Percentiles rank a stretch among this genome's conserved stretches.
Evolutionary conservation across 2,888 invertebrate species (phyloP).

Genomic region (Acanthococcus lagerstroemiae): DNA sequence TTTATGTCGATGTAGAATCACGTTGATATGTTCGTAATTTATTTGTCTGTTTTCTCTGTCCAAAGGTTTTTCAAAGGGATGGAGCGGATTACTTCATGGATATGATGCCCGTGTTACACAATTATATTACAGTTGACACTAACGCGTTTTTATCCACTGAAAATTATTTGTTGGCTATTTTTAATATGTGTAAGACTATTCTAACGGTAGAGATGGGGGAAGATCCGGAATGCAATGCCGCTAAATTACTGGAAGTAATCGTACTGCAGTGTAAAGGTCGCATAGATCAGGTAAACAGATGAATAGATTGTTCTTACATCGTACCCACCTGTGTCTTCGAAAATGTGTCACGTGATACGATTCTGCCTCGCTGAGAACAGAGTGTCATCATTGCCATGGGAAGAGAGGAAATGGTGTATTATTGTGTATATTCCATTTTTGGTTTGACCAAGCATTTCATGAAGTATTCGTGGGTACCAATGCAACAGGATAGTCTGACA

Average conservation of each 20-base stretch:
- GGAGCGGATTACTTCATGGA: conserved; percentile 93
- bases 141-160: conserved; percentile 85
- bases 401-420: too few species aligned
- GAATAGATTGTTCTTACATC: too few species aligned
- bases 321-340: too few species aligned
- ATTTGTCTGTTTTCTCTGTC: not conserved
- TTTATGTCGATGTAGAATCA: not conserved
- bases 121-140: conserved; percentile 93
- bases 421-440: too few species aligned
- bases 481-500: too few species aligned
- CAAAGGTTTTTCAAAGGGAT: conserved; percentile 77
- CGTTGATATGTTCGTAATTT: not conserved
- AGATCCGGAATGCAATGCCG: conserved; percentile 91
- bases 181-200: conserved; percentile 87
- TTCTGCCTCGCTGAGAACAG: too few species aligned
- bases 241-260: conserved; percentile 91
- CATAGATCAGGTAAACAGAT: conserved; percentile 56
- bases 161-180: conserved; percentile 78
- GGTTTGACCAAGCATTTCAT: too few species aligned
- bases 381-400: too few species aligned
- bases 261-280: conserved; percentile 83
- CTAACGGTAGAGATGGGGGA: conserved; percentile 66
- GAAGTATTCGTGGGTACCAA: too few species aligned
- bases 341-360: too few species aligned
- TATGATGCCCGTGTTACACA: conserved; percentile 97